Evolutionary conservation across 2,113 vertebrate species (phyloP), one percentile per base, ranked within the genome.

Genomic region (Odontesthes bonariensis): DNA sequence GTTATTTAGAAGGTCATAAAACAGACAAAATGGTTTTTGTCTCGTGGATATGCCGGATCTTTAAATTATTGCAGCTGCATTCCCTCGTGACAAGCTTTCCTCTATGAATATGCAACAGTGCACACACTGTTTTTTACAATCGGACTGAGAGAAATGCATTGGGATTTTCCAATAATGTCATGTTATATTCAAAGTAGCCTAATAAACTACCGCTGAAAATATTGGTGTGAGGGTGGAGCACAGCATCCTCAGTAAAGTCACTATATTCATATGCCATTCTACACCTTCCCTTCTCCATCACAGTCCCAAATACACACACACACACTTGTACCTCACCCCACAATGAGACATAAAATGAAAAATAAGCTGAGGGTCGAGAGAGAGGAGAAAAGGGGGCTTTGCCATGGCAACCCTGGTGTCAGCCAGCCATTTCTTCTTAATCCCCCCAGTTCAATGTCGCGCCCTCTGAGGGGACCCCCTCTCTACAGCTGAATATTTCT

Each of bases 401-500:
- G 90, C 93, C 89, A 95, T 93, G 91, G 91, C 92, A 92, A 95
- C 92, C 81, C 85, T 55, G 64, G 84, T 90, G 86, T 89, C 88
- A 90, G 90, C 73, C 80, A 92, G 88, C 90, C 89, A 94, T 92
- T 93, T 88, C 77, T 88, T 86, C 92, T 93, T 91, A 93, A 93
- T 83, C 82, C 86, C 87, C 90, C 91, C 86, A 90, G 93, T 93
- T 94, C 92, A 93, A 86, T 91, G 84, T 86, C 5, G 71, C 89
- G 91, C 89, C 91, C 88, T 90, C 84, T 73, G 75, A 78, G 79
- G 55, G 84, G 86, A 93, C 91, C 91, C 92, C 90, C 87, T 83
- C 90, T 93, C 89, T 73, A 87, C 73, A 88, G 74, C 92, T 87
- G 94, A 95, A 94, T 87, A 92, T 92, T 94, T 93, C 88, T 90